Base-by-base conservation (phyloP, 2,888 invertebrate genomes). In the Spodoptera exigua region DNA sequence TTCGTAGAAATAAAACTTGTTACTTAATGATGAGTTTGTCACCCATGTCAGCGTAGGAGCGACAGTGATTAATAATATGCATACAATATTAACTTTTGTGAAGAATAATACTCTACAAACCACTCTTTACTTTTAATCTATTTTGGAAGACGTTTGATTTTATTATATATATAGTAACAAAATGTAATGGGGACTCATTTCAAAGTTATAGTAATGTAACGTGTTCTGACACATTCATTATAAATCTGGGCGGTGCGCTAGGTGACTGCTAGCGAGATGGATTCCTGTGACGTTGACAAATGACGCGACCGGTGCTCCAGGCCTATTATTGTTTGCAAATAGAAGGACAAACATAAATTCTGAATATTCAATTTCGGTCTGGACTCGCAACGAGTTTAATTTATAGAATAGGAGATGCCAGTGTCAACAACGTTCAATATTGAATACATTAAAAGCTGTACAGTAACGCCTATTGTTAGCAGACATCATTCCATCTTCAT, bases 211-310 rank as follows among this genome's bases (percentile, higher is more conserved):
- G 27, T 5, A 27, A 5, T 27, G 27, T 27, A 9, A 27, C 7
- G 3, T 36, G 13, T 36, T 36, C 37, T 51, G 57, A 27, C 27
- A 27, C 53, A 43, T 58, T 56, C 46, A 52, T 43, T 27, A 47
- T 51, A 59, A 59, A 66, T 59, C 60, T 45, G 17, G 14, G 27
- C 36, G 41, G 18, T 41, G 35, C 51, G 47, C 40, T 51, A 55
- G 64, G 65, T 46, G 66, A 54, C 32, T 55, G 56, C 46, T 61
- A 47, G 48, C 21, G 44, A 49, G 58, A 66, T 73, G 57, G 65
- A 63, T 60, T 53, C 40, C 12, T 21, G 14, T 48, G 70, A 73
- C 74, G 37, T 54, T 70, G 74, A 76, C 56, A 60, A 74, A 74
- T 70, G 58, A 55, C 32, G 16, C 49, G 40, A 17, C 48, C 16